A percentile compares a stretch with the other conserved stretches of the same genome.
These are phyloP conservation scores for Epicampocera succincta DNA, from an alignment of 2,888 invertebrate species.

Conservation along the genomic window DNA sequence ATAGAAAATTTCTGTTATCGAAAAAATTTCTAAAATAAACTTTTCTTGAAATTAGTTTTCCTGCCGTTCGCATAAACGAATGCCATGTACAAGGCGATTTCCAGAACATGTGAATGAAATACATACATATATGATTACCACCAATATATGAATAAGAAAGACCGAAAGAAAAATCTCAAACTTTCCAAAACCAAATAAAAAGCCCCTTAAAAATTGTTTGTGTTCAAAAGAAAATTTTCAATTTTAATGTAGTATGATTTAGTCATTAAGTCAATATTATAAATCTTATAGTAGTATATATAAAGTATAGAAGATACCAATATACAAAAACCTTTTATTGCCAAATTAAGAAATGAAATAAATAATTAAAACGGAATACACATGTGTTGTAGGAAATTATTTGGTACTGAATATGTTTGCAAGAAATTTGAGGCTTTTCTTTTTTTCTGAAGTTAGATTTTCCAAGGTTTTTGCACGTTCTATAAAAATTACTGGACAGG, in stretches of 20 bases:
- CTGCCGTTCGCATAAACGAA: too few species aligned
- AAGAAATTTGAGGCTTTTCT: slow-evolving; percentile 53
- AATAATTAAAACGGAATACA: slow-evolving; percentile 4
- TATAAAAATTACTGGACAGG: slow-evolving; percentile 61
- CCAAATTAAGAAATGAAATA: slow-evolving; percentile 46
- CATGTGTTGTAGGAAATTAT: slow-evolving; percentile 33
- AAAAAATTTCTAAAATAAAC: too few species aligned
- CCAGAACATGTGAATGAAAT: too few species aligned
- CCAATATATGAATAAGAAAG: too few species aligned
- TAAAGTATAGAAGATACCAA: slow-evolving; percentile 5
- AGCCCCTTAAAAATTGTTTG: slow-evolving; percentile 23
- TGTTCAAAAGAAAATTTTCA: slow-evolving; percentile 58
- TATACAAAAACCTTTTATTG: slow-evolving; percentile 41
- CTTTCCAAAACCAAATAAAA: neutral
- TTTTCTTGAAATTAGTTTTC: too few species aligned
- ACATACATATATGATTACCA: too few species aligned
- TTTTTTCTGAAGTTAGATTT: slow-evolving; percentile 50
- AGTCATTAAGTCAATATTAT: slow-evolving; percentile 32
- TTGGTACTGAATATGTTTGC: slow-evolving; percentile 46
- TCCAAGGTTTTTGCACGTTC: slow-evolving; percentile 18
- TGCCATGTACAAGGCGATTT: too few species aligned
- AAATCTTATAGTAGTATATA: slow-evolving; percentile 17
- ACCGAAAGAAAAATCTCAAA: too few species aligned
- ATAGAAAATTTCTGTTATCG: too few species aligned
- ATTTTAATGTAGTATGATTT: slow-evolving; percentile 45